Base-by-base conservation (phyloP, 2,797 vertebrate genomes). In the Sparus aurata region DNA sequence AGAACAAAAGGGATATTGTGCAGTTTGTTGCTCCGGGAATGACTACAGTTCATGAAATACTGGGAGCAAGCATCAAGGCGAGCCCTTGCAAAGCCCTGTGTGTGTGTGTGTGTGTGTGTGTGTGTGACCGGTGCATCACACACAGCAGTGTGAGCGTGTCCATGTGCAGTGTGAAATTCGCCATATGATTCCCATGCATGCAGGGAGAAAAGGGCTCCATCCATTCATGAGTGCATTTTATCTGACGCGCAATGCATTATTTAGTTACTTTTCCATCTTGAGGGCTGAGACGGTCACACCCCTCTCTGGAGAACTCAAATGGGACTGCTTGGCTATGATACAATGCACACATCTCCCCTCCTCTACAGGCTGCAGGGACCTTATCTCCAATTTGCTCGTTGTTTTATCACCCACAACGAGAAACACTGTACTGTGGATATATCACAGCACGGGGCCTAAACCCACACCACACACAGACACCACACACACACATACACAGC, bases 241-340 rank as follows among this genome's bases (percentile, higher is more conserved):
- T 91, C 89, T 84, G 87, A 94, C 92, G 89, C 23, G 79, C 87
- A 86, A 89, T 93, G 90, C 89, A 93, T 92, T 91, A 94, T 93
- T 93, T 91, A 92, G 91, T 82, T 88, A 89, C 87, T 90, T 91
- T 92, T 89, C 90, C 89, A 89, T 93, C 69, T 86, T 85, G 84
- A 85, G 75, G 83, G 81, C 83, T 88, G 87, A 92, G 80, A 84
- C 85, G 90, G 94, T 92, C 93, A 94, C 94, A 94, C 92, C 93
- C 94, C 93, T 95, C 91, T 92, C 88, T 84, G 63, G 85, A 93
- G 90, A 88, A 91, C 85, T 89, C 91, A 89, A 90, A 90, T 73
- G 90, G 90, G 90, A 92, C 91, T 85, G 88, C 81, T 90, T 75
- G 16, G 79, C 81, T 69, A 81, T 87, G 83, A 89, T 81, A 87